Conservation (phyloP, 2,797 vertebrate genomes). For the Micromesistius poutassou region DNA sequence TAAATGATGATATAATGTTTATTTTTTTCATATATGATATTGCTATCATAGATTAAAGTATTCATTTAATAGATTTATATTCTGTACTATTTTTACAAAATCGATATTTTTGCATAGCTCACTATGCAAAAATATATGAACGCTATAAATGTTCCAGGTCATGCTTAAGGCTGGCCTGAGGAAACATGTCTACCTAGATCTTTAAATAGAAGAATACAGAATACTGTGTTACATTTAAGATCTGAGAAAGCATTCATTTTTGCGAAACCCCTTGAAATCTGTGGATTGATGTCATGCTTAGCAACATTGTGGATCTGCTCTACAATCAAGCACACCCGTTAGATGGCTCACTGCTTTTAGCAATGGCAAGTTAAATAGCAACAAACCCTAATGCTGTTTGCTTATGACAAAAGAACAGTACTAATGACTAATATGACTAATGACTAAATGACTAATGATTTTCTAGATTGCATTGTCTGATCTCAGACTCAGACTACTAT, state of each 20-base stretch:
- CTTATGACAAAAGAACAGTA: neutral
- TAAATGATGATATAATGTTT: neutral
- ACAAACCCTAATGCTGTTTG: neutral
- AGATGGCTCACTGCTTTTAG: neutral
- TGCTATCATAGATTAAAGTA: neutral
- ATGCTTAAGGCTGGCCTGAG: neutral
- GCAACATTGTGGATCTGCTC: neutral
- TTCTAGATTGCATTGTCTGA: neutral
- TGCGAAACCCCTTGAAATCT: neutral
- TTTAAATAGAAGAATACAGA: neutral
- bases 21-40: neutral
- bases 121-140: too few relatives aligned
- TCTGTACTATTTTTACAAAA: constrained; percentile 2
- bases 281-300: constrained; percentile 18
- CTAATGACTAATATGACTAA: too few relatives aligned
- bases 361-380: constrained; percentile 1
- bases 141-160: neutral
- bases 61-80: neutral
- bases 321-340: neutral
- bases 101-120: neutral
- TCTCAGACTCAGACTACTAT: neutral
- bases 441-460: too few relatives aligned
- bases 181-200: neutral
- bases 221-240: neutral
- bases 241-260: constrained; percentile 4